Percentiles rank a stretch among this genome's conserved stretches.
Evolutionary conservation across 2,888 invertebrate species (phyloP).

Genomic region (Oxycera nigricornis): DNA sequence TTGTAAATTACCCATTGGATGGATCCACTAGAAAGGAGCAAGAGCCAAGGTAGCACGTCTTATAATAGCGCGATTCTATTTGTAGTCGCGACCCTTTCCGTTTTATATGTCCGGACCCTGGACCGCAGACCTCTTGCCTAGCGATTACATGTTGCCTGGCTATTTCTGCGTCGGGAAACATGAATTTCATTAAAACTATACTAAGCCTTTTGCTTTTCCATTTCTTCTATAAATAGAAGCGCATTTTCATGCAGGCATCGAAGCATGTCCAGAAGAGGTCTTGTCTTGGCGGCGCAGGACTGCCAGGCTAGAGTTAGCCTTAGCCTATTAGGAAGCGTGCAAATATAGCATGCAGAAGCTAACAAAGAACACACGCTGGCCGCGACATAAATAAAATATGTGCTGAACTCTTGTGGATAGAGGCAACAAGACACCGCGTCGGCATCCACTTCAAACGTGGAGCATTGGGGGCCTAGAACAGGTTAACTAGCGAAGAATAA

Average conservation of each 20-base stretch:
- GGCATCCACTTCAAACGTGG: background rate
- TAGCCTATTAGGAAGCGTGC: conserved; percentile 43
- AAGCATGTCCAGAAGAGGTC: conserved; percentile 8
- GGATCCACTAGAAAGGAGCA: background rate
- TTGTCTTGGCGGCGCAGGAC: background rate
- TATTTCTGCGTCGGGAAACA: conserved; percentile 40
- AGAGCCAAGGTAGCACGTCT: background rate
- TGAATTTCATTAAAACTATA: conserved; percentile 45
- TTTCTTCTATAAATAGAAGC: conserved; percentile 44
- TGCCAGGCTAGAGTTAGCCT: conserved; percentile 13
- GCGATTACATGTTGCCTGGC: background rate
- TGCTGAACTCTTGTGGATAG: background rate
- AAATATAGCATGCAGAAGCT: conserved; percentile 43
- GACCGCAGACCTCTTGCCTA: no score
- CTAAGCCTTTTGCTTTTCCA: conserved; percentile 42
- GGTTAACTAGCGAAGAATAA: background rate
- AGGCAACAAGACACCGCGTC: background rate
- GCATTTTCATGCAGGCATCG: conserved; percentile 10
- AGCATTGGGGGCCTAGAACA: background rate
- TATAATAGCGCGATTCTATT: conserved; percentile 4
- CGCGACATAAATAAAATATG: conserved; percentile 18
- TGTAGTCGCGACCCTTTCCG: background rate
- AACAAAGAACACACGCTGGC: conserved; percentile 35
- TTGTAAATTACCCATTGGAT: conserved; percentile 2
- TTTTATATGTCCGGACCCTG: conserved; percentile 5